A percentile compares a stretch with the other conserved stretches of the same genome.
These are phyloP conservation scores for Alentia gelatinosa DNA, from an alignment of 2,888 invertebrate species.

Conservation along the genomic window DNA sequence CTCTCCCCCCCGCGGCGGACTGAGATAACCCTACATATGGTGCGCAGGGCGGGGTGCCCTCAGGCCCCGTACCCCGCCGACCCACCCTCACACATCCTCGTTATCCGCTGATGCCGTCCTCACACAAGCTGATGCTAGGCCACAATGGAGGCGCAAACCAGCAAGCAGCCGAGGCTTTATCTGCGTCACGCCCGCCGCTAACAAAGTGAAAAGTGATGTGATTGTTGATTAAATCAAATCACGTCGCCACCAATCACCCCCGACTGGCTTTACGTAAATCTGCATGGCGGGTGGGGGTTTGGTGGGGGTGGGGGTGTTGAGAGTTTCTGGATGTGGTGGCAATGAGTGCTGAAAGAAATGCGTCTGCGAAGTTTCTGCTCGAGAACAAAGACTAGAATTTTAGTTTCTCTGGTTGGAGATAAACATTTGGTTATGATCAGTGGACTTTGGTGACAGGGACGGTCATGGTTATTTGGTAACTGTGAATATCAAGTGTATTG, in stretches of 20 bases:
- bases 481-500: no score
- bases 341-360: no score
- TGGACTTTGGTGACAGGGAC: no score
- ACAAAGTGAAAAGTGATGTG: slow-evolving; percentile 21
- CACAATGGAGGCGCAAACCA: neutral
- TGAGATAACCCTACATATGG: slow-evolving; percentile 47
- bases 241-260: neutral
- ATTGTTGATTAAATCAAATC: slow-evolving; percentile 45
- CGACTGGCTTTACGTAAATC: neutral
- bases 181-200: neutral
- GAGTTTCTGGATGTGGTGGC: no score
- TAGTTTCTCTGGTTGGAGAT: no score
- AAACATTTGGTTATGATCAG: no score
- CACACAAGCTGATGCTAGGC: neutral
- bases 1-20: neutral
- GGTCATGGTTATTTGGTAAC: no score
- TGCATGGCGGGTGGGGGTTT: neutral
- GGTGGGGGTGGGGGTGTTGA: neutral
- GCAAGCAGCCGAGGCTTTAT: neutral
- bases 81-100: neutral
- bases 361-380: no score
- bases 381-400: no score
- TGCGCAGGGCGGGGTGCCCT: neutral
- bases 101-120: slow-evolving; percentile 18
- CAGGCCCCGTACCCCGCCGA: neutral